phyloP scores from a whole-genome alignment of 2,888 invertebrate species.

The Apamea epomidion region DNA sequence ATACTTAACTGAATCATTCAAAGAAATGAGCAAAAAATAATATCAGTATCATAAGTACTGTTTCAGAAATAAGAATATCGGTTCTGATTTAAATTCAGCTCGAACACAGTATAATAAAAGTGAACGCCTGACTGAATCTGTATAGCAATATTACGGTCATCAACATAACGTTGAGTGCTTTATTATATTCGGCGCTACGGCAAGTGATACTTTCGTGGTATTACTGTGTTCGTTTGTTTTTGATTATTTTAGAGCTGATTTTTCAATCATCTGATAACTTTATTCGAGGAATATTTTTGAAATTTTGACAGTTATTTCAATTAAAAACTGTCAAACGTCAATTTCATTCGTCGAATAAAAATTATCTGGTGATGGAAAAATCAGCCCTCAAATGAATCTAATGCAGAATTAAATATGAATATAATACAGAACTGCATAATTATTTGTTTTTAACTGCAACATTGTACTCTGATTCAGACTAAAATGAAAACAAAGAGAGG shows the following conservation, averaged over 20 bases:
- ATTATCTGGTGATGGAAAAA: too few species aligned
- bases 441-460: too few species aligned
- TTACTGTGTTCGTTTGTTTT: background rate
- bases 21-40: background rate
- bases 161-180: slow-evolving; percentile 31
- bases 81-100: slow-evolving; percentile 28
- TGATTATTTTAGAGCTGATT: background rate
- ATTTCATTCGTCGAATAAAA: too few species aligned
- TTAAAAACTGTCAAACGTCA: too few species aligned
- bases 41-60: background rate
- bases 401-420: too few species aligned
- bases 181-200: slow-evolving; percentile 41
- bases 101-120: slow-evolving; percentile 21
- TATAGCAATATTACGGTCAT: slow-evolving; percentile 56
- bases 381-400: too few species aligned
- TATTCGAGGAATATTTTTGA: too few species aligned
- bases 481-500: background rate
- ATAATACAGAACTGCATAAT: too few species aligned
- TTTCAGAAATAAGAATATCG: slow-evolving; percentile 5
- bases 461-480: background rate
- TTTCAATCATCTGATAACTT: too few species aligned
- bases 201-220: slow-evolving; percentile 15
- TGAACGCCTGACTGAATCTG: slow-evolving; percentile 53
- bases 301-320: too few species aligned
- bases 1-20: background rate